Evolutionary conservation across 2,888 invertebrate species (phyloP).

Genomic region (Stenodera caucasica): DNA sequence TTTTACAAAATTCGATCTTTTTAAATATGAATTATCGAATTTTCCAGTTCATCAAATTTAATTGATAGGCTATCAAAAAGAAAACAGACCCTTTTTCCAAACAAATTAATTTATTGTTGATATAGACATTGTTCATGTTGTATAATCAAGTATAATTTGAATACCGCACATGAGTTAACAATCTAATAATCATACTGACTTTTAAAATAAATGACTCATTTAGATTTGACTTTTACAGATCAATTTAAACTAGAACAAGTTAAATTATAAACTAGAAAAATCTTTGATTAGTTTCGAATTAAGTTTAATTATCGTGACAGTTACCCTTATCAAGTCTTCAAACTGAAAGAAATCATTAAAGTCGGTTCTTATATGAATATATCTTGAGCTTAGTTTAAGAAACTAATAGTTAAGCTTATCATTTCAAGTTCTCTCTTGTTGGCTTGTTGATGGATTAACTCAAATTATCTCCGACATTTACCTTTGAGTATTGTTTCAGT

Average conservation of each 20-base stretch:
- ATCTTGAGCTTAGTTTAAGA: too few relatives aligned
- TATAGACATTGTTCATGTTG: constrained; percentile 16
- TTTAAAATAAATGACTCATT: constrained; percentile 27
- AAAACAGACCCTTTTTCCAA: not conserved
- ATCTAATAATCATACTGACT: constrained; percentile 23
- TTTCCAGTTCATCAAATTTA: not conserved
- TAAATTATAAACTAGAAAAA: not conserved
- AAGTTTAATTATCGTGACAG: too few relatives aligned
- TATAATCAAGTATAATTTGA: constrained; percentile 26
- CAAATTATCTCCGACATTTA: too few relatives aligned
- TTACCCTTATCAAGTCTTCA: too few relatives aligned
- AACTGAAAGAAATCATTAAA: too few relatives aligned
- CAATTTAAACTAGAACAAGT: not conserved
- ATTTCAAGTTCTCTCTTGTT: too few relatives aligned
- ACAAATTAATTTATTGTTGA: constrained; percentile 13
- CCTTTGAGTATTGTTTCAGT: too few relatives aligned
- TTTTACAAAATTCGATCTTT: not conserved
- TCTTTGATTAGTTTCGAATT: too few relatives aligned
- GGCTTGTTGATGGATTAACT: too few relatives aligned
- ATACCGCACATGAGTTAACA: constrained; percentile 32
- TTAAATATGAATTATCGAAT: too few relatives aligned
- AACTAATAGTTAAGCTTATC: too few relatives aligned
- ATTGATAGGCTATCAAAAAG: not conserved
- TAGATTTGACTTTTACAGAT: not conserved
- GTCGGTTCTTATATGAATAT: too few relatives aligned